phyloP scores from a whole-genome alignment of 2,113 vertebrate genomes.

The Lophura nycthemera region DNA sequence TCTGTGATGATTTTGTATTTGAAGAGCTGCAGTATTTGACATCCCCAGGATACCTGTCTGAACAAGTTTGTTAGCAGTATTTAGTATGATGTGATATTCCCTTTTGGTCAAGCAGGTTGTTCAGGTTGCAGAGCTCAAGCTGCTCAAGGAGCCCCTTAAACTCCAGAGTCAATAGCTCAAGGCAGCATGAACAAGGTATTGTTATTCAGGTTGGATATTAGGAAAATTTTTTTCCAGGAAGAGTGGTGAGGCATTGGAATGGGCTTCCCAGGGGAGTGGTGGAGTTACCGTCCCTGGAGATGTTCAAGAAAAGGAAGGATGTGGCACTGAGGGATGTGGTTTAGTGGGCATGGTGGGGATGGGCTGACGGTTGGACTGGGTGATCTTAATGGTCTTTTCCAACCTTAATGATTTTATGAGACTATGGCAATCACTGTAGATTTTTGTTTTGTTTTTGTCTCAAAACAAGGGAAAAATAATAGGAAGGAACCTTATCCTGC shows the following conservation, averaged over 20 bases:
- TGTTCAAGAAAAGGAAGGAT: too few relatives aligned
- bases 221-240: too few relatives aligned
- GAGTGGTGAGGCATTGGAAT: too few relatives aligned
- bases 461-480: neutral
- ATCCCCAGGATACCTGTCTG: neutral
- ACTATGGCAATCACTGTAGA: neutral
- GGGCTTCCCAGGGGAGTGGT: too few relatives aligned
- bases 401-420: too few relatives aligned
- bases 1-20: neutral
- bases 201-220: neutral
- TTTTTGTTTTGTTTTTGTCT: neutral
- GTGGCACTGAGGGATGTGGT: too few relatives aligned
- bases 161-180: neutral
- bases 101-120: neutral
- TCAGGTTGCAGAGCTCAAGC: neutral
- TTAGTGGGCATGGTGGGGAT: too few relatives aligned
- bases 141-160: neutral
- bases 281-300: too few relatives aligned
- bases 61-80: neutral
- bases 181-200: neutral
- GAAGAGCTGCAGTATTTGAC: neutral
- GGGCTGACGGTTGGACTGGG: too few relatives aligned
- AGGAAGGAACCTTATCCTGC: neutral
- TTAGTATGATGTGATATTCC: neutral
- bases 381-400: too few relatives aligned